These are phyloP conservation scores for Epinephelus lanceolatus DNA, from an alignment of 2,113 vertebrate species.

Conservation along the genomic window DNA sequence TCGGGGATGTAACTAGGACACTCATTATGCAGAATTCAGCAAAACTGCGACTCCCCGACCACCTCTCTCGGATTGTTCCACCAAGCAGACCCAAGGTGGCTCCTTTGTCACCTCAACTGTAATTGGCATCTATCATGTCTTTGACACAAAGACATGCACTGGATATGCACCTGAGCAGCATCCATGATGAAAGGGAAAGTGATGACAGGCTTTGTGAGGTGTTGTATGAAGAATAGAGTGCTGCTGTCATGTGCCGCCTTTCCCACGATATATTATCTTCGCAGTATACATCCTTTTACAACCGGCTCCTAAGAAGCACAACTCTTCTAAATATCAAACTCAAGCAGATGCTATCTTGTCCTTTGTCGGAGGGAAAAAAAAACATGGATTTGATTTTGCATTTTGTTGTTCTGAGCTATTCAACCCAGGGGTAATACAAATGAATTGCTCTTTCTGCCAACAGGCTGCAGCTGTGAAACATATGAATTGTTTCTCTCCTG, in stretches of 20 bases:
- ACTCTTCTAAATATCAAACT: constrained; percentile 28
- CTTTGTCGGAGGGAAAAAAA: constrained; percentile 38
- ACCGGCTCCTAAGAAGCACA: constrained; percentile 14
- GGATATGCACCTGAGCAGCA: constrained; percentile 31
- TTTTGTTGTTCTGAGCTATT: constrained; percentile 66
- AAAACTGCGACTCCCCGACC: constrained; percentile 62
- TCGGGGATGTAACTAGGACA: constrained; percentile 78
- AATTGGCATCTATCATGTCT: constrained; percentile 63
- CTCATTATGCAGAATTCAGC: constrained; percentile 77
- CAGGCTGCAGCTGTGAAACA: constrained; percentile 81
- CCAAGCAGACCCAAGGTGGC: constrained; percentile 58
- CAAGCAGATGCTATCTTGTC: constrained; percentile 41
- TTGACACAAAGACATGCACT: constrained; percentile 26
- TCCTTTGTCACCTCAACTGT: constrained; percentile 62
- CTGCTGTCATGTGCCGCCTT: constrained; percentile 42
- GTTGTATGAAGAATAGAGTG: constrained; percentile 38
- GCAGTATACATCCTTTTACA: constrained; percentile 7
- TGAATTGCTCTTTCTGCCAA: constrained; percentile 72
- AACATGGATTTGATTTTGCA: constrained; percentile 62
- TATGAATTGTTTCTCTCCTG: constrained; percentile 78
- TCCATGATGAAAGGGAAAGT: constrained; percentile 41
- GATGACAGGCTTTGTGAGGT: constrained; percentile 49
- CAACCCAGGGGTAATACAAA: constrained; percentile 76
- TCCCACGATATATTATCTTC: constrained; percentile 36
- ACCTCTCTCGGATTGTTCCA: constrained; percentile 61